These are phyloP conservation scores for Rhineura floridana DNA, from an alignment of 2,113 vertebrate genomes.

Conservation along the genomic window DNA sequence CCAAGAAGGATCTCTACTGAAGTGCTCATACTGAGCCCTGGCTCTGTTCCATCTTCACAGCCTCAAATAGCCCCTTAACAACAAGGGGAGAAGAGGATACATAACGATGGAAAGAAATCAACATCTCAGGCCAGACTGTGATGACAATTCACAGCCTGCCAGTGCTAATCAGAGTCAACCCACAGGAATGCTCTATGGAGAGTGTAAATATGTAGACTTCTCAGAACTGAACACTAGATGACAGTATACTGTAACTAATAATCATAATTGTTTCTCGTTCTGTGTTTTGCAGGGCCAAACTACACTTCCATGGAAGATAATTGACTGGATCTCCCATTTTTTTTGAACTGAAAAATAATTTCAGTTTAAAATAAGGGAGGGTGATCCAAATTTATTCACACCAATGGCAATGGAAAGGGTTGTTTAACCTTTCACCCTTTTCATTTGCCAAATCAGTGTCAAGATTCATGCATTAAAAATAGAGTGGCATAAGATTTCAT, in stretches of 20 bases:
- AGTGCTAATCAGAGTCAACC: background rate
- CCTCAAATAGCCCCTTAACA: no score
- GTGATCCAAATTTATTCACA: no score
- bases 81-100: background rate
- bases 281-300: background rate
- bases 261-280: background rate
- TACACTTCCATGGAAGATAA: background rate
- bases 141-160: background rate
- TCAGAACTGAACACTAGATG: conserved; percentile 13
- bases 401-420: background rate
- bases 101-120: no score
- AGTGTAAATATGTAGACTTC: background rate
- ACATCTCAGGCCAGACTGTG: no score
- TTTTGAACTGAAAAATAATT: background rate
- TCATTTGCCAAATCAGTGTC: background rate
- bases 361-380: no score
- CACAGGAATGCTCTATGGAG: background rate
- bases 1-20: background rate
- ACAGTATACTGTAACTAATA: background rate
- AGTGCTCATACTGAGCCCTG: background rate
- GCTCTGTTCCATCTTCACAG: background rate
- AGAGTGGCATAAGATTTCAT: background rate
- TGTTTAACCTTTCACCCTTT: background rate
- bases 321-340: background rate
- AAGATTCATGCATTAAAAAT: background rate